Base-by-base conservation (phyloP, 2,888 invertebrate species). In the Melieria crassipennis region DNA sequence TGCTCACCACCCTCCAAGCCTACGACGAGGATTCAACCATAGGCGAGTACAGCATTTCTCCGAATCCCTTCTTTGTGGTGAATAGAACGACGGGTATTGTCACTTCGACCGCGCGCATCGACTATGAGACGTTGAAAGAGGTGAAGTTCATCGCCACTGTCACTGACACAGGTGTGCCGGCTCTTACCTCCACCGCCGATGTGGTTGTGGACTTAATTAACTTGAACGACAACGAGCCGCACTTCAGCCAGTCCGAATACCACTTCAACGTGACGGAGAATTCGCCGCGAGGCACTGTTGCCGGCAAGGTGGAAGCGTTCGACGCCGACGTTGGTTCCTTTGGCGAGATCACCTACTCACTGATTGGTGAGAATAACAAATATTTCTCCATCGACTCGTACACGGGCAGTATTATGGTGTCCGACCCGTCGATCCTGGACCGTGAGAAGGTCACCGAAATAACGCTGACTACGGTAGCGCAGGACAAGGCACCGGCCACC, bases 191-290 rank as follows among this genome's bases (percentile, higher is more conserved):
- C 0, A 89, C 92, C 0, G 96, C 96, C 0, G 89, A 91, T 6
- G 91, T 98, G 0, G 89, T 89, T 6, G 94, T 97, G 0, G 90
- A 91, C 63, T 89, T 98, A 3, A 88, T 91, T 48, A 97, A 97
- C 82, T 90, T 94, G 0, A 97, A 98, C 79, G 97, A 97, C 80
- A 94, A 95, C 82, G 92, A 92, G 81, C 97, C 97, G 0, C 88
- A 89, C 63, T 97, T 97, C 84, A 88, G 89, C 0, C 89, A 90
- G 73, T 87, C 89, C 63, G 86, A 87, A 16, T 96, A 96, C 81
- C 90, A 91, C 69, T 92, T 92, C 0, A 89, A 89, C 0, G 89
- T 96, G 1, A 88, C 90, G 1, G 96, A 97, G 85, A 94, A 96
- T 81, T 90, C 94, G 0, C 89, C 91, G 0, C 89, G 89, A 0